phyloP scores from a whole-genome alignment of 1,140 invertebrate species.

The Andrena cerasifolii region DNA sequence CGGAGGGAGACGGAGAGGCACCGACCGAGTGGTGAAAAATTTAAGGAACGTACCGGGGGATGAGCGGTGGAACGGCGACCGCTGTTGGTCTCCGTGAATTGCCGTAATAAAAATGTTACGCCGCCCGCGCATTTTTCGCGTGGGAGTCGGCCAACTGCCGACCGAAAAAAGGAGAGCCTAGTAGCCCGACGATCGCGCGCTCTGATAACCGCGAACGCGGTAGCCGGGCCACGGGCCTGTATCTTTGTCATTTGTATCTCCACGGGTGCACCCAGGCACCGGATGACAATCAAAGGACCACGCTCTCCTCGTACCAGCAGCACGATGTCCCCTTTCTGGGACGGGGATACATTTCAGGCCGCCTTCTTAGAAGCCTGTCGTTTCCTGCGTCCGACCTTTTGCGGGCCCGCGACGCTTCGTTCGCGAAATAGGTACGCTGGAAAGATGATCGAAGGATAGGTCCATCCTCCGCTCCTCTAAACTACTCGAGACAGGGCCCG shows the following conservation, averaged over 20 bases:
- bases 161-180: constrained; percentile 56
- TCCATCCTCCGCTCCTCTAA: too few relatives aligned
- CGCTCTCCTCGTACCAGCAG: constrained; percentile 41
- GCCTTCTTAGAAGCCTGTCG: constrained; percentile 36
- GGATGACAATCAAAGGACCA: constrained; percentile 70
- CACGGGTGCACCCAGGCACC: constrained; percentile 69
- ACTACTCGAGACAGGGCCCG: too few relatives aligned
- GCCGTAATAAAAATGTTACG: constrained; percentile 81
- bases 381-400: neutral
- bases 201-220: constrained; percentile 75
- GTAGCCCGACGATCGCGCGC: constrained; percentile 69
- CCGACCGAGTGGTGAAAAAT: constrained; percentile 12
- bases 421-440: constrained; percentile 2
- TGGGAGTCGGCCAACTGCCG: constrained; percentile 66
- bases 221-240: constrained; percentile 69
- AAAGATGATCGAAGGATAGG: constrained; percentile 15
- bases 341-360: constrained; percentile 44
- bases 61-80: constrained; percentile 61
- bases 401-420: too few relatives aligned
- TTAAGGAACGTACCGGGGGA: constrained; percentile 7
- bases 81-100: constrained; percentile 77
- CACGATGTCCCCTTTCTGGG: constrained; percentile 16
- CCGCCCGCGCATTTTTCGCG: constrained; percentile 70
- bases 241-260: constrained; percentile 80
- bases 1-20: neutral